phyloP scores from a whole-genome alignment of 1,140 invertebrate genomes.

The Lithobius niger region DNA sequence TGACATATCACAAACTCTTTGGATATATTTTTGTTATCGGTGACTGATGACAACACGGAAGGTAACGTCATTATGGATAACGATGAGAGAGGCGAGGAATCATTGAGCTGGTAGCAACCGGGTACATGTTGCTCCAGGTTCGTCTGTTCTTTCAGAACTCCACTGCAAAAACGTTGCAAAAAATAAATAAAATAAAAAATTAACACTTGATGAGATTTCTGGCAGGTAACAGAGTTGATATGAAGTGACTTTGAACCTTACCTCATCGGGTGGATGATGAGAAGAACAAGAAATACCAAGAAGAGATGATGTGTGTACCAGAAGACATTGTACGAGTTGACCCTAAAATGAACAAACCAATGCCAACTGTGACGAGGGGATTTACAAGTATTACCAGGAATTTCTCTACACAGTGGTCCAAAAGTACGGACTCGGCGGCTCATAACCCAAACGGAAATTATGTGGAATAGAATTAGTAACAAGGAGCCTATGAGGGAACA shows the following conservation, averaged over 20 bases:
- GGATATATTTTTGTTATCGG: no score
- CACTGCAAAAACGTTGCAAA: conserved; percentile 5
- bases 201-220: not conserved
- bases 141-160: conserved; percentile 13
- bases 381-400: no score
- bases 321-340: conserved; percentile 22
- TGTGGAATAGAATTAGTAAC: no score
- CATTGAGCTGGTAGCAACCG: conserved; percentile 3
- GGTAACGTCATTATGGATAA: no score
- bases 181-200: not conserved
- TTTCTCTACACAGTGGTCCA: no score
- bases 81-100: not conserved
- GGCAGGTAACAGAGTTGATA: not conserved
- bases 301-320: conserved; percentile 21
- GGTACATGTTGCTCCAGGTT: conserved; percentile 12
- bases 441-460: no score
- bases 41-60: no score
- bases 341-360: no score
- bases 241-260: conserved; percentile 9
- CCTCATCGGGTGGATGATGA: conserved; percentile 21
- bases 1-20: no score
- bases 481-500: no score
- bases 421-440: no score
- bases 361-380: no score
- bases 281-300: conserved; percentile 17